Percentiles rank a stretch among this genome's conserved stretches.
Evolutionary conservation across 2,888 invertebrate genomes (phyloP).

Genomic region (Peribatodes rhomboidaria): DNA sequence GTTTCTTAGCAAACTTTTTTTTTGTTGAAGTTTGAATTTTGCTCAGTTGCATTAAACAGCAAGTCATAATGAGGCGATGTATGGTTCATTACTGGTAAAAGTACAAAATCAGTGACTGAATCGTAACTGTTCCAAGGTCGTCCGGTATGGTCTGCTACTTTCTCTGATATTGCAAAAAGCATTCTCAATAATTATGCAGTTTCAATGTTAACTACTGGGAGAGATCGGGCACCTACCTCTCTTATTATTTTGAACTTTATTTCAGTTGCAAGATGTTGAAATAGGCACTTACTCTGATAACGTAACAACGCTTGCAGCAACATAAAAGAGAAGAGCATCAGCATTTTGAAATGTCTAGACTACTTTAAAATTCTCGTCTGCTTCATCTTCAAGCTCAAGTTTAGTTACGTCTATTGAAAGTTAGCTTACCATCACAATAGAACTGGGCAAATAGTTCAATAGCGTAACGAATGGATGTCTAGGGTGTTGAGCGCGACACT

Average conservation of each 20-base stretch:
- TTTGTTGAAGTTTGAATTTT: neutral
- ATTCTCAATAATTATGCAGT: conserved; percentile 24
- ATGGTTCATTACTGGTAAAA: conserved; percentile 31
- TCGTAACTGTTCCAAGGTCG: conserved; percentile 46
- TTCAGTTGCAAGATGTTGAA: neutral
- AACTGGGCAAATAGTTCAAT: conserved; percentile 37
- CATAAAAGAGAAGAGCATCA: conserved; percentile 12
- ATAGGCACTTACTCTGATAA: conserved; percentile 5
- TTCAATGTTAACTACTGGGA: conserved; percentile 20
- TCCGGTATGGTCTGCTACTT: conserved; percentile 43
- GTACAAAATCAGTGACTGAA: conserved; percentile 29
- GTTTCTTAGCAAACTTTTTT: neutral
- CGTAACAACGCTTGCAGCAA: conserved; percentile 12
- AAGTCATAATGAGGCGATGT: neutral
- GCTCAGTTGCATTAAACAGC: neutral
- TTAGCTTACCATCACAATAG: conserved; percentile 28
- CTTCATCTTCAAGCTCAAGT: conserved; percentile 12
- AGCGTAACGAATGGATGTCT: conserved; percentile 25
- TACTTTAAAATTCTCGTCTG: conserved; percentile 31
- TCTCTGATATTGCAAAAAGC: conserved; percentile 46
- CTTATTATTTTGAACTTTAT: conserved; percentile 17
- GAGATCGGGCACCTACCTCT: conserved; percentile 1
- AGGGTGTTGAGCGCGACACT: conserved; percentile 25
- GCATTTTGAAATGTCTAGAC: conserved; percentile 31
- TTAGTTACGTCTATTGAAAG: conserved; percentile 19